Base-by-base conservation (phyloP, 2,113 vertebrate genomes). In the Tachycineta bicolor region DNA sequence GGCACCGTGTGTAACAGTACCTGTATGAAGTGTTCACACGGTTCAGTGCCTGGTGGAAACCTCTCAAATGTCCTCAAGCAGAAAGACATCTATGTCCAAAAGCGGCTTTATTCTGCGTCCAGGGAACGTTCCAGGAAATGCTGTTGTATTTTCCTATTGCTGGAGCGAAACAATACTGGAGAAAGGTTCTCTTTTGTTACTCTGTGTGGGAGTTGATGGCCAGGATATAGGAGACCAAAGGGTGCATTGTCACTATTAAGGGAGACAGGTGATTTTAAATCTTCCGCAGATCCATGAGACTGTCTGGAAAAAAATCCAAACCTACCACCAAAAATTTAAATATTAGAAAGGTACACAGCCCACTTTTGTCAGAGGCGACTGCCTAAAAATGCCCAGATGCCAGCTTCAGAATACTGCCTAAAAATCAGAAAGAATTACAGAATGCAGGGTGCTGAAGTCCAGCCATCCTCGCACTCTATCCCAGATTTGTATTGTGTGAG, bases 171-270 rank as follows among this genome's bases (percentile, higher is more conserved):
- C 80, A 86, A 49, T 41, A 17, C 26, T 1, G 5, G 49, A 55
- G 20, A 83, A 83, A 87, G 41, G 70, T 50, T 50, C 15, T 71
- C 67, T 91, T 91, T 96, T 95, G 47, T 74, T 86, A 29, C 18
- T 23, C 19, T 64, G 13, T 62, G 39, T 87, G 79, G 34, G 29
- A 86, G 47, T 37, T 65, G 76, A 81, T 75, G 67, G 73, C 41
- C 47, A 84, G 63, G 22, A 33, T 92, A 69, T 41, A 69, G 64
- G 21, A 80, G 28, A 85, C 21, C 39, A 20, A 39, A 70, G 37
- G 19, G 71, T 64, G 60, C 41, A 5, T 70, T 53, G 46, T 76
- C 21, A 63, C 25, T n/a, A 1, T 49, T 56, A 68, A 31, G 10
- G 55, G 46, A 85, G 60, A 47, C 17, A 64, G 52, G 24, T 4